Percentiles rank a stretch among this genome's conserved stretches.
These are phyloP conservation scores for Suricata suricatta DNA, from an alignment of 2,113 vertebrate species.

Conservation along the genomic window DNA sequence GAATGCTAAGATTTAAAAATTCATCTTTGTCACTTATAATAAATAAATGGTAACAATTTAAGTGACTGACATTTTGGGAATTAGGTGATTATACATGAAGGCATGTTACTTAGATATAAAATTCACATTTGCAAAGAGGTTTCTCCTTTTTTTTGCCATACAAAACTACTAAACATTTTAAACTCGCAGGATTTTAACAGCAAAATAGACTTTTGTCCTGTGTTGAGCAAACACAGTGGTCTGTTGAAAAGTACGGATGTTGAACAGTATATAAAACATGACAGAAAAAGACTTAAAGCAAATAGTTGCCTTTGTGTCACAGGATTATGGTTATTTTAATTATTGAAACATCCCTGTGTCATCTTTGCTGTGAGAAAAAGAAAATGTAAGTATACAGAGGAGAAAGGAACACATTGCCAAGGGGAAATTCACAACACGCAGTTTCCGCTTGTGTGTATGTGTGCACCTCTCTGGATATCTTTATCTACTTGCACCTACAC, in stretches of 20 bases:
- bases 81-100: background rate
- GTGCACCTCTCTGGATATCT: background rate
- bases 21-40: constrained; percentile 16
- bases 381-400: background rate
- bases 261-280: background rate
- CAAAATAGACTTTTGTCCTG: background rate
- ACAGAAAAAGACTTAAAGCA: background rate
- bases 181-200: constrained; percentile 14
- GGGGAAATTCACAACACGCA: background rate
- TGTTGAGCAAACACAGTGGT: background rate
- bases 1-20: background rate
- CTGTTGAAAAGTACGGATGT: background rate
- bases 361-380: background rate
- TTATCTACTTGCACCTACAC: background rate
- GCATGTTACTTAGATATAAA: background rate
- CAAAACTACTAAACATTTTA: background rate
- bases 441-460: background rate
- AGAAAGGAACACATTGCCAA: background rate
- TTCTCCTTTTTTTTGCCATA: background rate
- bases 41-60: background rate
- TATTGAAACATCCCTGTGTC: background rate
- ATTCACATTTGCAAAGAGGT: background rate
- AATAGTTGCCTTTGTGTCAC: background rate
- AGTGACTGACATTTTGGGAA: background rate
- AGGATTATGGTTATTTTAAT: background rate